phyloP scores from a whole-genome alignment of 2,797 vertebrate species.

The Myotis findleyi region DNA sequence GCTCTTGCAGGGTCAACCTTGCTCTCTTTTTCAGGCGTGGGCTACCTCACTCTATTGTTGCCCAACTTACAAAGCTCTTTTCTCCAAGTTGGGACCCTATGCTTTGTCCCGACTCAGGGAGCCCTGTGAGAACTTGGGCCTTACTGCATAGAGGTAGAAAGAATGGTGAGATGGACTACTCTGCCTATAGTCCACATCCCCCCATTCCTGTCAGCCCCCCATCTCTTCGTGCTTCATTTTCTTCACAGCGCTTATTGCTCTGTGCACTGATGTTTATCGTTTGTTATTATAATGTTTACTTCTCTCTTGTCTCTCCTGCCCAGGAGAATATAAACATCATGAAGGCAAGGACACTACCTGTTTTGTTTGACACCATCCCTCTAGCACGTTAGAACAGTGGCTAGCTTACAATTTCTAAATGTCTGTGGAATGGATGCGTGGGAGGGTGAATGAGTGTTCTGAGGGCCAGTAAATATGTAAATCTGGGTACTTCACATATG shows the following conservation, averaged over 20 bases:
- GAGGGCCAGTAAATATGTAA: background rate
- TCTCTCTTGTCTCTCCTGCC: background rate
- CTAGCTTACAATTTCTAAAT: background rate
- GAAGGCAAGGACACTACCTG: background rate
- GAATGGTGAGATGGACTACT: fast-evolving
- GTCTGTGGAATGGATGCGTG: background rate
- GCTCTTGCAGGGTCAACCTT: background rate
- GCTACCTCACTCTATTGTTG: background rate
- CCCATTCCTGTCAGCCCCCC: background rate
- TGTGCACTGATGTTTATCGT: background rate
- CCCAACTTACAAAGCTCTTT: background rate
- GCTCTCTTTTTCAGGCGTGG: fast-evolving
- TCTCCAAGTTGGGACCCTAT: background rate
- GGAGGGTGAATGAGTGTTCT: background rate
- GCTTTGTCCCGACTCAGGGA: background rate
- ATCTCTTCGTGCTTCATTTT: background rate
- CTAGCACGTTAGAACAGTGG: background rate
- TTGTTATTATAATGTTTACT: background rate
- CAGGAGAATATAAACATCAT: background rate
- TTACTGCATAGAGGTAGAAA: background rate
- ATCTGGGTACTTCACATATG: background rate
- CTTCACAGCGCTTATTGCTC: background rate
- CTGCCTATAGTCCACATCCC: background rate
- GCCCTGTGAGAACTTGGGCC: background rate
- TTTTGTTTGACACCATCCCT: background rate